A percentile compares a stretch with the other conserved stretches of the same genome.
Conservation (phyloP, 2,113 vertebrate species). For the Pongo abelii region DNA sequence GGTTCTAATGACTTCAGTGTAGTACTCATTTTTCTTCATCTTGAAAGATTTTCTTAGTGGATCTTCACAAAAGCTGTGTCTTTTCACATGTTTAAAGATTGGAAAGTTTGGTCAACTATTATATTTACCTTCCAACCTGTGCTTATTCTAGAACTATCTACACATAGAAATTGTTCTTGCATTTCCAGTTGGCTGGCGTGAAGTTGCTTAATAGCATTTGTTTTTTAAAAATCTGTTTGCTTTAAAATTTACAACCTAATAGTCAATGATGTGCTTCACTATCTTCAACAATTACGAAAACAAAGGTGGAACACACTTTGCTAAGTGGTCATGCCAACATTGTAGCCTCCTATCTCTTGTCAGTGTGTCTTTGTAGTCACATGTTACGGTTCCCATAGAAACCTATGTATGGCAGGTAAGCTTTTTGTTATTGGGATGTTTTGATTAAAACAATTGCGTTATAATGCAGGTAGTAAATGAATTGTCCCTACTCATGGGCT, state of each 20-base stretch:
- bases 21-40: constrained; percentile 35
- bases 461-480: background rate
- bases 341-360: background rate
- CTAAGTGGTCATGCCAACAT: background rate
- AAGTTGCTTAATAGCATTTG: background rate
- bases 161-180: background rate
- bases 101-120: constrained; percentile 37
- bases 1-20: background rate
- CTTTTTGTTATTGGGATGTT: background rate
- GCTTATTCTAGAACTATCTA: constrained; percentile 12
- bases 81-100: constrained; percentile 23
- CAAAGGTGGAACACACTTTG: background rate
- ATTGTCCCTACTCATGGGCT: background rate
- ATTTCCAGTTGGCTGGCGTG: background rate
- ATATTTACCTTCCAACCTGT: background rate
- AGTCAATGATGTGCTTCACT: background rate
- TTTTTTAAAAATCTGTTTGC: background rate
- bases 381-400: background rate
- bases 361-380: background rate
- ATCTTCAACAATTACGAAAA: background rate
- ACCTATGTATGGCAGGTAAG: background rate
- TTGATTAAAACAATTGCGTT: background rate
- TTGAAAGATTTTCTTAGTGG: constrained; percentile 47
- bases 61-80: background rate
- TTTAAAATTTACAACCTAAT: background rate